Conservation (phyloP, 2,888 invertebrate genomes). For the Aplocera efformata region DNA sequence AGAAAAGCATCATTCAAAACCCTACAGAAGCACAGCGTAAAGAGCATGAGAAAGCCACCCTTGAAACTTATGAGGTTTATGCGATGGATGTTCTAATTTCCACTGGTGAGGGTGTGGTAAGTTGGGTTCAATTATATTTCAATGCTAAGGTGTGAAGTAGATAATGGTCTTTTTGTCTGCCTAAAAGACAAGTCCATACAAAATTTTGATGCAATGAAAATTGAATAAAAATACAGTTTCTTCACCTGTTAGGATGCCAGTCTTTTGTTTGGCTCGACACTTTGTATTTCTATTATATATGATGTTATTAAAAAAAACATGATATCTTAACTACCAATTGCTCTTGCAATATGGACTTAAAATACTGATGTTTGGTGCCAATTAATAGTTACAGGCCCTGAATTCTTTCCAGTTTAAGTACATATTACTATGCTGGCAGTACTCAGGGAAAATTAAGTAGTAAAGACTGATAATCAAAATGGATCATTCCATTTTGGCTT, state of each 20-base stretch:
- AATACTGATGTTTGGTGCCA: background rate
- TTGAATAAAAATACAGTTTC: too few relatives aligned
- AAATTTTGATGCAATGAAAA: too few relatives aligned
- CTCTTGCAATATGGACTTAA: too few relatives aligned
- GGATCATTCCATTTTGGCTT: constrained; percentile 42
- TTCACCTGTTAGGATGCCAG: too few relatives aligned
- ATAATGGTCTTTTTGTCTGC: too few relatives aligned
- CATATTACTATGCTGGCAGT: constrained; percentile 47
- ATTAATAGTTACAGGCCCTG: constrained; percentile 35
- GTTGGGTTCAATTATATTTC: constrained; percentile 37
- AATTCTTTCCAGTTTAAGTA: constrained; percentile 54
- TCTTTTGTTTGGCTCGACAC: too few relatives aligned
- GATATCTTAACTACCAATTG: too few relatives aligned
- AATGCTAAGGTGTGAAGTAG: background rate
- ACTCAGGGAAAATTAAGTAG: constrained; percentile 52
- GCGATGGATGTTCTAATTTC: constrained; percentile 99
- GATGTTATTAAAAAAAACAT: too few relatives aligned
- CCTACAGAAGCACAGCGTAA: constrained; percentile 98
- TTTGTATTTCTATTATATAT: too few relatives aligned
- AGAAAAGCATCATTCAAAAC: constrained; percentile 91
- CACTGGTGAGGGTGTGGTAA: constrained; percentile 95
- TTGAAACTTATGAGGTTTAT: constrained; percentile 98
- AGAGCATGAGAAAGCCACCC: constrained; percentile 97
- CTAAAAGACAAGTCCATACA: too few relatives aligned
- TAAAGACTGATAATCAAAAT: constrained; percentile 45